Conservation (phyloP, 92 coral and sea anemone genomes). For the Palythoa heliodiscus region DNA sequence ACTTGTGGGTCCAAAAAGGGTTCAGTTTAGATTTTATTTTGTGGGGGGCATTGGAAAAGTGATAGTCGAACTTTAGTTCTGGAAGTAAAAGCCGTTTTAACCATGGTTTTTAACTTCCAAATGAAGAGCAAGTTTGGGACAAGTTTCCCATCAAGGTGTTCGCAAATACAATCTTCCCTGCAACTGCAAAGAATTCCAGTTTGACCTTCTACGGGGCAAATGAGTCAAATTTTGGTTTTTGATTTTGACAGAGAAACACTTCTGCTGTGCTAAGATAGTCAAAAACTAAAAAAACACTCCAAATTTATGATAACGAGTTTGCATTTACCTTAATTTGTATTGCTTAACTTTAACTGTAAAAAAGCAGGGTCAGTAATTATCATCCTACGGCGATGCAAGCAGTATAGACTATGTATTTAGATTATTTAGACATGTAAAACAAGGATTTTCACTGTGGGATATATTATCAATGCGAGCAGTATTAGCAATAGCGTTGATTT, state of each 20-base stretch:
- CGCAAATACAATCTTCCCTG: too few species aligned
- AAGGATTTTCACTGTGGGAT: conserved; percentile 34
- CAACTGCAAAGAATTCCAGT: too few species aligned
- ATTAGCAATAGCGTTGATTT: neutral
- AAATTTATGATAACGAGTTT: neutral
- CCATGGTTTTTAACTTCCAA: neutral
- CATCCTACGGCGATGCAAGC: conserved; percentile 1
- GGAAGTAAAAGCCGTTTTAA: neutral
- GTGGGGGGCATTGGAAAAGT: neutral
- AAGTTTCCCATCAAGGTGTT: too few species aligned
- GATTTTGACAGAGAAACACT: too few species aligned
- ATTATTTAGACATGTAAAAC: neutral
- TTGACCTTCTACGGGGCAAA: too few species aligned
- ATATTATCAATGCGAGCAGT: neutral
- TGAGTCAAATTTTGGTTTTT: too few species aligned
- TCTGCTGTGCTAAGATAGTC: too few species aligned
- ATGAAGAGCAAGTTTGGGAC: neutral
- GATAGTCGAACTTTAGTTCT: neutral
- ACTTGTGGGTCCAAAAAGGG: conserved; percentile 23
- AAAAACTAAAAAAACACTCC: neutral
- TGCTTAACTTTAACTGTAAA: neutral
- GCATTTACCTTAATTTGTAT: neutral
- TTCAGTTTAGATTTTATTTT: neutral
- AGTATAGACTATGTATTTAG: neutral
- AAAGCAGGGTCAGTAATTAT: neutral